A percentile compares a stretch with the other conserved stretches of the same genome.
Conservation (phyloP, 2,797 vertebrate genomes). For the Lagodon rhomboides region DNA sequence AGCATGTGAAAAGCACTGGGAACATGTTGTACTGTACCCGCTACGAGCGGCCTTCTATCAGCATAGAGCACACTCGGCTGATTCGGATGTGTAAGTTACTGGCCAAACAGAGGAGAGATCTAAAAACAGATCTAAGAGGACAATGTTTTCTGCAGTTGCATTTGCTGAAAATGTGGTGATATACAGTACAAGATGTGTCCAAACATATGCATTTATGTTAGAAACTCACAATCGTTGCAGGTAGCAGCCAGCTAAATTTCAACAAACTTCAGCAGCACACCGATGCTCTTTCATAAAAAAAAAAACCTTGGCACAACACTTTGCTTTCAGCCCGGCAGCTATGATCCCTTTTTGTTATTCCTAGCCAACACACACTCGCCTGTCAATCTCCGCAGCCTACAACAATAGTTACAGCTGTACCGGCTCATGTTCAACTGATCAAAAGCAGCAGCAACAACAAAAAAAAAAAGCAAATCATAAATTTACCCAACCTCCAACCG, state of each 20-base stretch:
- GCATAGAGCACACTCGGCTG: conserved; percentile 31
- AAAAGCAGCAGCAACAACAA: too few relatives aligned
- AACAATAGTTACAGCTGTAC: not conserved
- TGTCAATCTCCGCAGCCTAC: not conserved
- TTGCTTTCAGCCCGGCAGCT: not conserved
- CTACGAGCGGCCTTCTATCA: conserved; percentile 45
- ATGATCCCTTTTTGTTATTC: not conserved
- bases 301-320: not conserved
- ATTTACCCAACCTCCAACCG: not conserved
- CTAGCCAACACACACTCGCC: not conserved
- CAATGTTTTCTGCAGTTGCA: not conserved
- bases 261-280: not conserved
- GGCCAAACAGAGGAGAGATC: conserved; percentile 23
- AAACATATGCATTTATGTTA: not conserved
- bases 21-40: conserved; percentile 51
- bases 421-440: not conserved
- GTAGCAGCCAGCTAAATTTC: not conserved
- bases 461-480: too few relatives aligned
- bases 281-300: not conserved
- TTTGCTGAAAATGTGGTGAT: not conserved
- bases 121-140: conserved; percentile 44
- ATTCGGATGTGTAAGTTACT: conserved; percentile 44
- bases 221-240: not conserved
- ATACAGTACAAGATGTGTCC: not conserved
- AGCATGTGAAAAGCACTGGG: conserved; percentile 39